Base-by-base conservation (phyloP, 2,888 invertebrate genomes). In the Rotaria magnacalcarata region DNA sequence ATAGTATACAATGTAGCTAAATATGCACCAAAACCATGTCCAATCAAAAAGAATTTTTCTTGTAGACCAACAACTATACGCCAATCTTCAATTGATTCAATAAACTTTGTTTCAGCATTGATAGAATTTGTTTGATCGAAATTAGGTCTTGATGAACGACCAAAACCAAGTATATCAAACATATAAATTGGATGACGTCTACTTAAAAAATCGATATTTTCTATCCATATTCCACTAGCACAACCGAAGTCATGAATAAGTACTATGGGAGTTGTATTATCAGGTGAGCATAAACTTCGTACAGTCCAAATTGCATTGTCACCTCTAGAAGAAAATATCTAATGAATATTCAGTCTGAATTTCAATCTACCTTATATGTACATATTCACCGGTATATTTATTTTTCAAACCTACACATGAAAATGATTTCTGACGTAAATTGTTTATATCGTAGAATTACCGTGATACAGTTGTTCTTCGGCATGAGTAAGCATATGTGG, bases 11-110 rank as follows among this genome's bases (percentile, higher is more conserved):
- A 88, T 54, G 89, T 89, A 4, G 90, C 88, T 16, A 91, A 58
- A 87, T 89, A 91, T 14, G 90, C 91, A 74, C 97, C 97, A 92
- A 98, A 94, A 87, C 96, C 96, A 92, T 97, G 97, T 0, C 97
- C 98, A 84, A 97, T 92, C 52, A 98, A 91, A 75, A 96, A 94
- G 92, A 98, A 94, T 91, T 94, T 67, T 47, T 43, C 94, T 0
- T 94, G 93, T 47, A 98, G 92, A 89, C 95, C 94, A 93, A 97
- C 94, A 91, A 95, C 94, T 86, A 94, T 93, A 54, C 97, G 93
- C 97, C 97, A 98, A 92, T 96, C 95, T 91, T 99, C 97, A 2
- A 97, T 94, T 0, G 96, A 94, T 89, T 94, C 94, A 21, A 97
- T 95, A 92, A 96, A 94, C 90, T 97, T 95, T 85, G 93, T 93